Percentiles rank a stretch among this genome's conserved stretches.
Conservation (phyloP, 1,140 invertebrate genomes). For the Patella vulgata region DNA sequence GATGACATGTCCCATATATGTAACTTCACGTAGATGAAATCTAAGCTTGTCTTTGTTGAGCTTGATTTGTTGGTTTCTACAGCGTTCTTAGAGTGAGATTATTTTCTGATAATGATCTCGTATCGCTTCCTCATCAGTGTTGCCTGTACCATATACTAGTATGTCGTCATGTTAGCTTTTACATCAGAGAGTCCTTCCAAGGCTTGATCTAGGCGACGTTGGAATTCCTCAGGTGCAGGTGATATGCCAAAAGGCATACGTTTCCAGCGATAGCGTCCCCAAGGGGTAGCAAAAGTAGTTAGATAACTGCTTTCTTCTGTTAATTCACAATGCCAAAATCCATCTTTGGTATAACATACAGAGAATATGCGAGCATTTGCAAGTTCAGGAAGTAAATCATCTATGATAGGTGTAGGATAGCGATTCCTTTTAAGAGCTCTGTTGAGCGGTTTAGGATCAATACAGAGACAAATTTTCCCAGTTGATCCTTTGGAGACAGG, state of each 20-base stretch:
- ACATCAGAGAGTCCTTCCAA: conserved; percentile 55
- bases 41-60: conserved; percentile 60
- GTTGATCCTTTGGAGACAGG: conserved; percentile 13
- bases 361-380: conserved; percentile 17
- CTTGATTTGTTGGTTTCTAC: conserved; percentile 48
- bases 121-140: conserved; percentile 42
- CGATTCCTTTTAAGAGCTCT: conserved; percentile 34
- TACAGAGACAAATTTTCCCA: conserved; percentile 22
- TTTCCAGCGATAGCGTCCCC: conserved; percentile 30
- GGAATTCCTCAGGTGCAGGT: conserved; percentile 50
- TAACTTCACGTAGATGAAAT: too few relatives aligned
- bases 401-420: conserved; percentile 25
- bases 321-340: conserved; percentile 56
- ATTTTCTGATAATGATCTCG: conserved; percentile 28
- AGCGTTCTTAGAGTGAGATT: conserved; percentile 11
- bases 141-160: conserved; percentile 44
- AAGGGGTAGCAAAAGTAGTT: conserved; percentile 50
- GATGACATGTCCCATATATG: conserved; percentile 53
- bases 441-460: conserved; percentile 38
- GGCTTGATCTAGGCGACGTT: conserved; percentile 45
- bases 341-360: conserved; percentile 43
- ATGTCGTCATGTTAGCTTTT: conserved; percentile 60
- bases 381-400: conserved; percentile 34
- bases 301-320: conserved; percentile 41
- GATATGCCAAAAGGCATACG: conserved; percentile 30